These are phyloP conservation scores for Acleris sparsana DNA, from an alignment of 2,888 invertebrate genomes.

Conservation along the genomic window DNA sequence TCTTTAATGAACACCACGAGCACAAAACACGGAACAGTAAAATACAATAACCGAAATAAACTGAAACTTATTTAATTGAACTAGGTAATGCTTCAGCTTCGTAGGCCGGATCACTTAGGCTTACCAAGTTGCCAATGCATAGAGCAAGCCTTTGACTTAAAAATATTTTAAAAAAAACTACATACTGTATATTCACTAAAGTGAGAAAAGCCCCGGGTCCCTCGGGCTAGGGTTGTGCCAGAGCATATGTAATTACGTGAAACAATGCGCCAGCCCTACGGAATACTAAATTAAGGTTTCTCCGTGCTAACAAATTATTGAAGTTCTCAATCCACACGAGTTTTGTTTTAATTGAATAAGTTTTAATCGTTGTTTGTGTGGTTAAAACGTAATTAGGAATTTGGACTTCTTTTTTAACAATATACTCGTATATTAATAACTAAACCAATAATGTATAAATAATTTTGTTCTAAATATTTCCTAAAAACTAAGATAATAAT, in stretches of 20 bases:
- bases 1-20: no score
- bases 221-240: neutral
- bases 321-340: constrained; percentile 12
- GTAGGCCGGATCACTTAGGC: no score
- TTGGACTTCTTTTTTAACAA: neutral
- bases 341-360: constrained; percentile 9
- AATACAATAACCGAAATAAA: no score
- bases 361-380: constrained; percentile 9
- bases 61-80: no score
- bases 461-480: no score
- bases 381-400: constrained; percentile 1
- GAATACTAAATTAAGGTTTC: constrained; percentile 38
- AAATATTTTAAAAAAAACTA: neutral
- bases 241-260: constrained; percentile 49
- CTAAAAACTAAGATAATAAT: no score
- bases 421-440: neutral
- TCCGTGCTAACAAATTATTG: constrained; percentile 10
- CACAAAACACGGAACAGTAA: no score
- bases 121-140: no score
- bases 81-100: no score
- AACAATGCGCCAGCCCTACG: constrained; percentile 36
- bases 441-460: no score
- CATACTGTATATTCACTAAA: neutral
- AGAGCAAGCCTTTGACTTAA: no score
- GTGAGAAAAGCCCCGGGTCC: neutral